Percentiles rank a stretch among this genome's conserved stretches.
Evolutionary conservation across 2,797 vertebrate species (phyloP).

Genomic region (Phoxinus dragarum): DNA sequence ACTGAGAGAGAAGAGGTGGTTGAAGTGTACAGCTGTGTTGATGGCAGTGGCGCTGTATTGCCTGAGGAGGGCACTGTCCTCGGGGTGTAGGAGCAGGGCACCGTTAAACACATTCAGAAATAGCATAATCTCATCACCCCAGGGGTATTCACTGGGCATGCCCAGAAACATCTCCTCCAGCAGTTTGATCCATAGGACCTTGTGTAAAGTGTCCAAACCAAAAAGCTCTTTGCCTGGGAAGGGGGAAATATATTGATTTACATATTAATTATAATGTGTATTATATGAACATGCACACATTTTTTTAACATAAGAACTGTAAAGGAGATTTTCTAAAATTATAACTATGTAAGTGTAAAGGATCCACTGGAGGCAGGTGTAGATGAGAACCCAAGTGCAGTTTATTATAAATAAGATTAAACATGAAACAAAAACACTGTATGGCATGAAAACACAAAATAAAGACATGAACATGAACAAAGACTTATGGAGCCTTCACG

Average conservation of each 20-base stretch:
- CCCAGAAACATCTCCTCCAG: conserved; percentile 99
- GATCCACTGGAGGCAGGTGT: too few species aligned
- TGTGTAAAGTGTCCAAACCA: conserved; percentile 96
- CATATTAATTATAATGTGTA: not conserved
- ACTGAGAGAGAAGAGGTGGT: conserved; percentile 98
- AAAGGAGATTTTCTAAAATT: not conserved
- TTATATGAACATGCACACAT: not conserved
- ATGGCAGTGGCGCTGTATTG: conserved; percentile 97
- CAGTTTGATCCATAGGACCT: conserved; percentile 98
- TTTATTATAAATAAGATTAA: too few species aligned
- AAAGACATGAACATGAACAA: too few species aligned
- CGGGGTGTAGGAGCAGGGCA: conserved; percentile 93
- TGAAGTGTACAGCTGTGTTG: conserved; percentile 98
- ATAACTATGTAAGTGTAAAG: too few species aligned
- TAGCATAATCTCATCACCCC: conserved; percentile 99
- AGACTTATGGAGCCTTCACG: too few species aligned
- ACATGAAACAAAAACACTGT: too few species aligned
- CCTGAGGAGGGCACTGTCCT: conserved; percentile 94
- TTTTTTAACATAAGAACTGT: not conserved
- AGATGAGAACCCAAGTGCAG: too few species aligned
- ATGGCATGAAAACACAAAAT: too few species aligned
- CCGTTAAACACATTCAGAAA: conserved; percentile 98
- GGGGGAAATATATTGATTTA: conserved; percentile 20
- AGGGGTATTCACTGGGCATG: conserved; percentile 98
- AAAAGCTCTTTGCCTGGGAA: conserved; percentile 93